Evolutionary conservation across 53 echinoderm and acorn worm genomes (phyloP).

Genomic region (Astropecten irregularis): DNA sequence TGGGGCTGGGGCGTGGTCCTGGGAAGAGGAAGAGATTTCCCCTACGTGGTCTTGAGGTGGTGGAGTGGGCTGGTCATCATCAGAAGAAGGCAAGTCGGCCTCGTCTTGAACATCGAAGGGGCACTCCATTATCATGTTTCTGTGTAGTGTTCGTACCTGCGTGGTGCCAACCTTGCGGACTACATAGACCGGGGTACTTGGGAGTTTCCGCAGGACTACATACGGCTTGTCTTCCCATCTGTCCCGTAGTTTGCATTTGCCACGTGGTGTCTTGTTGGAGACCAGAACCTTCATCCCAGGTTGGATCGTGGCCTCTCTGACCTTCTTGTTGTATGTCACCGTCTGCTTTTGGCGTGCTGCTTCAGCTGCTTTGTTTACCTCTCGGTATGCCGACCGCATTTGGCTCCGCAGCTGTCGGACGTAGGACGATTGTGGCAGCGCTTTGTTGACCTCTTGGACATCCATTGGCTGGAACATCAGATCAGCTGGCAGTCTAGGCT

Average conservation of each 20-base stretch:
- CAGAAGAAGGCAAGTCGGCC: too few species aligned
- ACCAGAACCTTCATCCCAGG: neutral
- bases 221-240: constrained; percentile 6
- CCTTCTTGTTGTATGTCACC: neutral
- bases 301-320: neutral
- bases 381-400: neutral
- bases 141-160: constrained; percentile 20
- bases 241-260: constrained; percentile 5
- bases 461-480: neutral
- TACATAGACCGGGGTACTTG: neutral
- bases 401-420: neutral
- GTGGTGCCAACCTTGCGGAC: neutral
- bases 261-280: constrained; percentile 1
- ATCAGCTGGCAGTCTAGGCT: constrained; percentile 6
- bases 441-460: neutral
- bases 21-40: too few species aligned
- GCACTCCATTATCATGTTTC: constrained; percentile 7
- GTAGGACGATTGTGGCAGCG: neutral
- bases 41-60: too few species aligned
- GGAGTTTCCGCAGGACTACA: neutral
- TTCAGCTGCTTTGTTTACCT: neutral
- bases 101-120: neutral
- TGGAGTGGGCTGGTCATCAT: too few species aligned
- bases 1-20: too few species aligned
- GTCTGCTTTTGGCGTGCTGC: neutral